phyloP scores from a whole-genome alignment of 2,797 vertebrate genomes.

The Danio aesculapii region DNA sequence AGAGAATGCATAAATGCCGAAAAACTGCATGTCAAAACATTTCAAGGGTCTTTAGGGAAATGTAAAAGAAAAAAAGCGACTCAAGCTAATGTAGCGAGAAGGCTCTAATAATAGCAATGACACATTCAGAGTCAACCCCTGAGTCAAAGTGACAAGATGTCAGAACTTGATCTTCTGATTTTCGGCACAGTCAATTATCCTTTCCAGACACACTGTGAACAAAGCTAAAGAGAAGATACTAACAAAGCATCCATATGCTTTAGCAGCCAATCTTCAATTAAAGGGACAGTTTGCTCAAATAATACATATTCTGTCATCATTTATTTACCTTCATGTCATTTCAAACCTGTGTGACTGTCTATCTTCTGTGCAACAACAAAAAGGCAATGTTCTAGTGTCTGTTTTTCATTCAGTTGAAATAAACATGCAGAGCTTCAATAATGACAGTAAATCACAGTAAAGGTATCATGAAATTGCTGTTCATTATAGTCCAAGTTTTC shows the following conservation, averaged over 20 bases:
- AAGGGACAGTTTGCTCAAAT: conserved; percentile 16
- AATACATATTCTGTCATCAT: not conserved
- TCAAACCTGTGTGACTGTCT: not conserved
- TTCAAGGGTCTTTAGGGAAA: too few species aligned
- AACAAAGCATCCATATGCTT: conserved; percentile 53
- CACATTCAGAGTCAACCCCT: conserved; percentile 59
- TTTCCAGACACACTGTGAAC: conserved; percentile 61
- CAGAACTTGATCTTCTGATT: conserved; percentile 69
- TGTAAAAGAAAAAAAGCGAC: too few species aligned
- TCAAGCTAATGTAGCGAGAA: not conserved
- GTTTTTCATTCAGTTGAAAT: not conserved
- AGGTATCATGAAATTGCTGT: too few species aligned
- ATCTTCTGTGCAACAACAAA: not conserved
- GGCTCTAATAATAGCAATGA: conserved; percentile 34
- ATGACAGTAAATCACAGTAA: too few species aligned
- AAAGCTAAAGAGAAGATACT: conserved; percentile 30
- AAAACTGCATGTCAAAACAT: not conserved
- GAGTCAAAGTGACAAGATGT: conserved; percentile 75
- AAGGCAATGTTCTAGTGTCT: too few species aligned
- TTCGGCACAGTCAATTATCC: conserved; percentile 66
- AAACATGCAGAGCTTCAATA: not conserved
- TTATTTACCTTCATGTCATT: not conserved
- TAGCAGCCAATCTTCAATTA: conserved; percentile 62
- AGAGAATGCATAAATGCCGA: not conserved
- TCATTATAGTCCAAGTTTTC: too few species aligned